Evolutionary conservation across 2,888 invertebrate genomes (phyloP), one percentile per base, ranked within the genome.

Genomic region (Ptychoptera albimana): DNA sequence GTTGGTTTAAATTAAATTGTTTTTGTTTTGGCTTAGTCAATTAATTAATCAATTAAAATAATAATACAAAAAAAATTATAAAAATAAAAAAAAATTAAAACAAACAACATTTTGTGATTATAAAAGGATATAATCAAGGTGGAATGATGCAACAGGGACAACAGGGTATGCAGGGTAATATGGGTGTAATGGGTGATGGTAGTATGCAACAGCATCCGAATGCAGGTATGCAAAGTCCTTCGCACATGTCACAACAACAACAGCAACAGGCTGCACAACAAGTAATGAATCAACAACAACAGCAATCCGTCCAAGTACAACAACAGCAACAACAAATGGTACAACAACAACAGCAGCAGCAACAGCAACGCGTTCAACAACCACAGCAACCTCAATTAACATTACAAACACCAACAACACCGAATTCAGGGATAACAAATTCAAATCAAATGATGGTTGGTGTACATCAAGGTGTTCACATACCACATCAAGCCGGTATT

Each of bases 191-290:
- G 13, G 31, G 31, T 16, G 16, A 34, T 23, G 42, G 42, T 12
- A 30, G 35, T 2, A 51, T 54, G 36, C 48, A 50, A 11, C 51
- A 51, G 10, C 50, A 50, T n/a, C 50, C 48, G 2, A 41, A 48
- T 8, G 46, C 50, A 3, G 52, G 52, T 8, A 52, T 54, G 46
- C 50, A 50, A 43, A 52, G 51, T 12, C 52, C 51, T 10, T 52
- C 53, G 1, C 52, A 52, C 39, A 48, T 48, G 1, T 32, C 32
- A 7, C 23, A 23, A 23, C 23, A n/a, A n/a, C n/a, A 23, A 7
- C 52, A 52, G 23, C 51, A 50, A 44, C 45, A 46, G 7, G 48
- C 49, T 1, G 50, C 45, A 37, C 46, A 43, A 8, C 47, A 50
- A 2, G 16, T 44, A 1, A 34, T 49, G 8, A 49, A 46, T 0